These are phyloP conservation scores for Riptortus pedestris DNA, from an alignment of 1,140 invertebrate genomes.

Conservation along the genomic window DNA sequence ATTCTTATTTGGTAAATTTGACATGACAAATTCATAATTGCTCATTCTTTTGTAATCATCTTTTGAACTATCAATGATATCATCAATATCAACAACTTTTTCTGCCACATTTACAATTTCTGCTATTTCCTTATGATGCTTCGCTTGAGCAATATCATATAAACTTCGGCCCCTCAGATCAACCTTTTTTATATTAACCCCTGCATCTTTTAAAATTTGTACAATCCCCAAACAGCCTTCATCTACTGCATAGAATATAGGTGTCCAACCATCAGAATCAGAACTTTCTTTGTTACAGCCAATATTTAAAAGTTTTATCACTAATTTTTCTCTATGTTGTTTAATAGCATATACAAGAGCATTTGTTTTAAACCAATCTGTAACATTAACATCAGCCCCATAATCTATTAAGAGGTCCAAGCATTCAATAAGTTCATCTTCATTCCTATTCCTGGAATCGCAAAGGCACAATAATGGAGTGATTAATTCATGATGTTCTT, in stretches of 20 bases:
- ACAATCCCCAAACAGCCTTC: conserved; percentile 38
- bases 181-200: conserved; percentile 34
- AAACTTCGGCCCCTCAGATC: conserved; percentile 40
- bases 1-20: conserved; percentile 35
- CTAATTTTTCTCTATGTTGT: conserved; percentile 36
- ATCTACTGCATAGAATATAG: conserved; percentile 42
- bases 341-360: conserved; percentile 42
- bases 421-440: conserved; percentile 23
- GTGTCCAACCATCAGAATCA: conserved; percentile 41
- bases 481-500: conserved; percentile 6
- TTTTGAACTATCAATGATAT: background rate
- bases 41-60: conserved; percentile 27
- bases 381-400: conserved; percentile 32
- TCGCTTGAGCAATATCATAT: conserved; percentile 37
- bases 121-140: conserved; percentile 38
- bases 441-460: conserved; percentile 10
- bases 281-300: conserved; percentile 36
- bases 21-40: conserved; percentile 36
- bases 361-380: conserved; percentile 38
- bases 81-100: conserved; percentile 29
- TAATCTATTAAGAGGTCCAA: conserved; percentile 20
- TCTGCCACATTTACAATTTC: conserved; percentile 34
- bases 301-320: conserved; percentile 36
- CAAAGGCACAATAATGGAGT: conserved; percentile 23
- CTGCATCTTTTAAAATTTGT: conserved; percentile 37